Base-by-base conservation (phyloP, 2,888 invertebrate species). In the Adelphocoris suturalis region DNA sequence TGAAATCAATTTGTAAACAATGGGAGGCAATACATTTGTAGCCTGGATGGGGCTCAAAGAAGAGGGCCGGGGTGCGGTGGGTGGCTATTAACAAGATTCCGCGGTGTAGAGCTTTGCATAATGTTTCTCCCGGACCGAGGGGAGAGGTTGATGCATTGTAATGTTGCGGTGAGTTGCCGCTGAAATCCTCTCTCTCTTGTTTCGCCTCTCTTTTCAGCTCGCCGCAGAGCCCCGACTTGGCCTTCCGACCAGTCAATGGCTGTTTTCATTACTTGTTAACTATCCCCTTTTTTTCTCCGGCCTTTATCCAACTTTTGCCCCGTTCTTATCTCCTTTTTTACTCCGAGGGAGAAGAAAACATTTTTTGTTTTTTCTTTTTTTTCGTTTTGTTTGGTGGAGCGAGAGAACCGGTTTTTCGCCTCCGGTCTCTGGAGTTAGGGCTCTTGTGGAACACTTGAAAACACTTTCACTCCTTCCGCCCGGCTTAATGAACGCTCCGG, bases 181-280 rank as follows among this genome's bases (percentile, higher is more conserved):
- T 68, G 68, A 68, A 68, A 68, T 68, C 68, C 68, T 68, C 68
- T 68, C 61, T 61, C 68, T 68, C 68, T 68, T 19, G 68, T 68
- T 68, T 68, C 19, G 9, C 68, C 68, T 68, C 57, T 37, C 78
- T 47, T 37, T 78, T 78, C 78, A 47, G 46, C 47, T 47, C 78
- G 46, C 37, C 78, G 46, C 78, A 76, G 76, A 47, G 16, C 78
- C 37, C 37, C 78, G 46, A 37, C 37, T 46, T 37, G 12, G 78
- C 78, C 47, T 78, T 16, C 78, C 78, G 46, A 78, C 78, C 78
- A 78, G 78, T 78, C 78, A 78, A 78, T 78, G 78, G 78, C 47
- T 78, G 78, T 78, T 78, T 78, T 78, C 78, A 78, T 78, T 78
- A 78, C 78, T 78, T 78, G 78, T 78, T 78, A 78, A 78, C 78